phyloP scores from a whole-genome alignment of 2,797 vertebrate genomes.

The Serranus cabrilla region DNA sequence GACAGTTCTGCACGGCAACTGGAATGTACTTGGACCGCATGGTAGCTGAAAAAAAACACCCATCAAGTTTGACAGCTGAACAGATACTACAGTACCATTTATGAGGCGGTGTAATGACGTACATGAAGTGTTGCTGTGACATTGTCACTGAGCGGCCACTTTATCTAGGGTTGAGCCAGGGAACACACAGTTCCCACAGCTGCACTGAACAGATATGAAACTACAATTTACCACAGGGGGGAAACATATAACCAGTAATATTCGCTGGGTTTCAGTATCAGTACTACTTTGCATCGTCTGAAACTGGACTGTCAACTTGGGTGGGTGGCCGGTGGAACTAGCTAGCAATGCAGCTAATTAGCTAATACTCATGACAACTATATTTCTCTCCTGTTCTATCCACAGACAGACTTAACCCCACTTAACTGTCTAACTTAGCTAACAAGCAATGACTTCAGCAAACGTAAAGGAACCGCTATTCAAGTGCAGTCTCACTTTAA shows the following conservation, averaged over 20 bases:
- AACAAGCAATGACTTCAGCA: neutral
- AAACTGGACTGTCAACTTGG: constrained; percentile 65
- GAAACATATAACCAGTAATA: constrained; percentile 28
- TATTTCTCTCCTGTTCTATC: neutral
- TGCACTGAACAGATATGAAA: constrained; percentile 59
- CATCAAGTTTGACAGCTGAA: constrained; percentile 32
- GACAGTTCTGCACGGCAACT: constrained; percentile 31
- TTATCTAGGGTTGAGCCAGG: constrained; percentile 58
- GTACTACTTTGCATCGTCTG: constrained; percentile 16
- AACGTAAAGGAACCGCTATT: neutral
- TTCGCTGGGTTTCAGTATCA: constrained; percentile 23
- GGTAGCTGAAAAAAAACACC: constrained; percentile 3
- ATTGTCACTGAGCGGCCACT: constrained; percentile 53
- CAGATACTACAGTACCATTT: constrained; percentile 17
- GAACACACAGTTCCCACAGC: constrained; percentile 60
- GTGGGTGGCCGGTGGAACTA: constrained; percentile 58
- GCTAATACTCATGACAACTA: constrained; percentile 56
- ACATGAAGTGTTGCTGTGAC: constrained; percentile 40
- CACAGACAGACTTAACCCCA: neutral
- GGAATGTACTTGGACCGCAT: neutral
- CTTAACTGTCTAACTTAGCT: neutral
- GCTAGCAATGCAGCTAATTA: constrained; percentile 69
- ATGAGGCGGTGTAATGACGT: constrained; percentile 7
- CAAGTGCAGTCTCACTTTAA: constrained; percentile 39
- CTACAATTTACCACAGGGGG: constrained; percentile 4